Conservation (phyloP, 1,140 invertebrate genomes). For the Trachymyrmex septentrionalis region DNA sequence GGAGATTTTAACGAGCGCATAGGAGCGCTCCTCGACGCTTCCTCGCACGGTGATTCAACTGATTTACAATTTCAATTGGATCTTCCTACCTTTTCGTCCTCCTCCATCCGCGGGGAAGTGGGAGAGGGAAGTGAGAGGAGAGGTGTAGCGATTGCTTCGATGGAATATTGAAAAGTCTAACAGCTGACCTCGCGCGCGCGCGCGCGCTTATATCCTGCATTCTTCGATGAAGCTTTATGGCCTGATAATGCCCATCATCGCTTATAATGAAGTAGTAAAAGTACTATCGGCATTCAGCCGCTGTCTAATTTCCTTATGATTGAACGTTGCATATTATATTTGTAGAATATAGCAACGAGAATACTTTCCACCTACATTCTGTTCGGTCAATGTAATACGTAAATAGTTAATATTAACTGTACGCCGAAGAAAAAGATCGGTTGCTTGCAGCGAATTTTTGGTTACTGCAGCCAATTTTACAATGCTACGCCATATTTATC, state of each 20-base stretch:
- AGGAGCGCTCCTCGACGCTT: conserved; percentile 4
- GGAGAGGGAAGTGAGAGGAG: neutral
- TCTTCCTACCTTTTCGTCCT: conserved; percentile 9
- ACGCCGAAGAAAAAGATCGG: too few relatives aligned
- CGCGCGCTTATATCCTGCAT: conserved; percentile 22
- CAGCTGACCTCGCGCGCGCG: conserved; percentile 55
- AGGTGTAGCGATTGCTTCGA: neutral
- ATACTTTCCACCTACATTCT: neutral
- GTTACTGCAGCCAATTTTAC: too few relatives aligned
- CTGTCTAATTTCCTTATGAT: conserved; percentile 21
- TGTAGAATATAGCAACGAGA: neutral
- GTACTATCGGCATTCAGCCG: conserved; percentile 13
- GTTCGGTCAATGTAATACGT: neutral
- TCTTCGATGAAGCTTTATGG: neutral
- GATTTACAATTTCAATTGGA: conserved; percentile 72
- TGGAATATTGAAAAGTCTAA: conserved; percentile 60
- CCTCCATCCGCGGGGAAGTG: neutral
- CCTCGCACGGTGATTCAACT: conserved; percentile 18
- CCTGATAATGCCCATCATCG: conserved; percentile 34
- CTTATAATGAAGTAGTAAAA: conserved; percentile 51
- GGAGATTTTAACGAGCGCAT: conserved; percentile 71
- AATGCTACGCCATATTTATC: too few relatives aligned
- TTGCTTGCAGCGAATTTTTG: too few relatives aligned
- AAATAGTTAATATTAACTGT: neutral
- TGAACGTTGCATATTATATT: neutral